Conservation (phyloP, 30 jellyfish, hydroid and myxozoan genomes). For the Morbakka virulenta region DNA sequence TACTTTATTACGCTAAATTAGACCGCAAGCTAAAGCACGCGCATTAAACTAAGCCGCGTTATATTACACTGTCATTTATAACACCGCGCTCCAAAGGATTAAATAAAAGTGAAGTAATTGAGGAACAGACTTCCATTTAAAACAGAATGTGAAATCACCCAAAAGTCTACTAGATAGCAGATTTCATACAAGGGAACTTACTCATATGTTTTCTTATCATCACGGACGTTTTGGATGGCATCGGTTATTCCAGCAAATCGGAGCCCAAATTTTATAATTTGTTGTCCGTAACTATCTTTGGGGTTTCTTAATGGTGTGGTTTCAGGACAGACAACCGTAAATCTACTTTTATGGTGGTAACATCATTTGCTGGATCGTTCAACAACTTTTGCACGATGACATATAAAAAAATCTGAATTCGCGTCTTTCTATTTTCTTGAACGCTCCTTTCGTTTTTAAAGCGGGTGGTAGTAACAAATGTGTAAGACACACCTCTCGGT, state of each 20-base stretch:
- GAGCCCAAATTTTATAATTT: background rate
- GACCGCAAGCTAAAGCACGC: too few species aligned
- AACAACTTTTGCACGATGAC: background rate
- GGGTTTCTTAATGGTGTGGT: background rate
- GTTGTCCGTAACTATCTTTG: too few species aligned
- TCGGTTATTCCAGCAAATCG: background rate
- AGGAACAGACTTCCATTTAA: too few species aligned
- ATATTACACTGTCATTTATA: too few species aligned
- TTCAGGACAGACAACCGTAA: background rate
- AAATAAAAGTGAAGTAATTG: too few species aligned
- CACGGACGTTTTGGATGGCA: background rate
- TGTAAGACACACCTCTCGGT: background rate
- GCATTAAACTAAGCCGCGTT: too few species aligned
- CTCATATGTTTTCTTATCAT: background rate
- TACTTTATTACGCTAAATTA: too few species aligned
- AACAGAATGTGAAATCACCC: background rate
- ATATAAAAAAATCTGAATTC: background rate
- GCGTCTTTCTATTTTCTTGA: background rate
- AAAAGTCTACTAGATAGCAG: background rate
- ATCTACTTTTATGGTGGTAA: background rate
- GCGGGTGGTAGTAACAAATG: background rate
- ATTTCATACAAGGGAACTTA: background rate
- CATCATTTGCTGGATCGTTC: background rate
- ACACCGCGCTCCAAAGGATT: too few species aligned
- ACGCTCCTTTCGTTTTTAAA: background rate